These are phyloP conservation scores for Sycobia sp. DNA, from an alignment of 1,140 invertebrate species.

Conservation along the genomic window DNA sequence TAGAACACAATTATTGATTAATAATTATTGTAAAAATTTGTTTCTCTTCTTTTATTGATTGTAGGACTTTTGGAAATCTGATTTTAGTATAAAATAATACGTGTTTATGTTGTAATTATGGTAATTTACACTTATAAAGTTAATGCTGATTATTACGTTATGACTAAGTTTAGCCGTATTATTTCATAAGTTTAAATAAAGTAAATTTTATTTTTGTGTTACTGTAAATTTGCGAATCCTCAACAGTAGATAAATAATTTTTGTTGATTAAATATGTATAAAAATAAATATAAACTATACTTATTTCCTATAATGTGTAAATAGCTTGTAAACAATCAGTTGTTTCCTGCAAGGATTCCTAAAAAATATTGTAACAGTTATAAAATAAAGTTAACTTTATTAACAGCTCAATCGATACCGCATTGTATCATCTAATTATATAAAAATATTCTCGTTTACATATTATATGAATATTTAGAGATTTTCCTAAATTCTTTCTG, in stretches of 20 bases:
- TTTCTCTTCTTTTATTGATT: neutral
- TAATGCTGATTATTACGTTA: slow-evolving; percentile 14
- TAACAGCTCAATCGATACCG: too few species aligned
- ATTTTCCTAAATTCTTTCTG: too few species aligned
- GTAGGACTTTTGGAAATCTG: neutral
- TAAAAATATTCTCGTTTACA: too few species aligned
- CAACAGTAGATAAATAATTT: neutral
- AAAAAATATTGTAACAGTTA: neutral
- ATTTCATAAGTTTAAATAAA: neutral
- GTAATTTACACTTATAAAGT: slow-evolving; percentile 13
- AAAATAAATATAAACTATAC: too few species aligned
- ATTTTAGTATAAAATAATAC: slow-evolving; percentile 21
- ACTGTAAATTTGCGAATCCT: neutral
- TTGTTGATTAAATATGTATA: slow-evolving; percentile 6
- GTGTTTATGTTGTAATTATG: slow-evolving; percentile 4
- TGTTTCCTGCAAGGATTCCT: slow-evolving; percentile 6
- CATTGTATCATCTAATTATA: too few species aligned
- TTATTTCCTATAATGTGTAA: slow-evolving; percentile 21
- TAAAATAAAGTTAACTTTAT: slow-evolving; percentile 3
- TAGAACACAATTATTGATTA: slow-evolving; percentile 10
- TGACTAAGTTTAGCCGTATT: neutral
- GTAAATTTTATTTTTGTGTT: neutral
- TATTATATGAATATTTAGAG: too few species aligned
- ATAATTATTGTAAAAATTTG: neutral
- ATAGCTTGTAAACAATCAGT: slow-evolving; percentile 26